Base-by-base conservation (phyloP, 2,113 vertebrate species). In the Dromaius novaehollandiae region DNA sequence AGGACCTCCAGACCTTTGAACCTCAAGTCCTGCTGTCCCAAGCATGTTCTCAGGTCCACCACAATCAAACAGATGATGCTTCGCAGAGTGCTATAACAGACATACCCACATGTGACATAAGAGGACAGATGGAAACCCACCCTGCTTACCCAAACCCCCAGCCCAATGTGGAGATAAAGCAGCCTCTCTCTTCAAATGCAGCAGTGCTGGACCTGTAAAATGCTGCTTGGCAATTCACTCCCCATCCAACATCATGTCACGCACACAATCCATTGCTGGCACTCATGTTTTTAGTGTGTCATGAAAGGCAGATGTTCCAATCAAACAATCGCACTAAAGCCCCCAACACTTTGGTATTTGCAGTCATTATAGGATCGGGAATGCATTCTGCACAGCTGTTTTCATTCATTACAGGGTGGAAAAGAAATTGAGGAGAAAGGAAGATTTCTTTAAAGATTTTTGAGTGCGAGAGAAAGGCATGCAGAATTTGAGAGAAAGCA, bases 251-350 rank as follows among this genome's bases (percentile, higher is more conserved):
- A 8, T 38, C 74, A 5, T 0, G 1, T 44, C 66, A 74, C 2
- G 4, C 69, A 3, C 24, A 9, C 1, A 0, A 73, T 11, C n/a
- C 9, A 3, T 34, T 44, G 16, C 46, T 3, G 6, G 26, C 56
- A 21, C 46, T 58, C 18, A 17, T 24, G 61, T 6, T 77, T 76
- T 83, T 13, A 55, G 17, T 28, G 63, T 48, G 48, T 60, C 0
- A 0, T 38, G 65, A 56, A 75, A 87, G 13, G 60, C 89, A 94
- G 86, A 30, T 65, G 73, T 69, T 19, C 1, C 73, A 36, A 80
- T 56, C n/a, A 80, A 51, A n/a, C 26, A 82, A 24, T 20, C 30
- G 79, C 46, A 12, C 25, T 79, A 71, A 75, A 85, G 22, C 28
- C 56, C 70, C 53, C 56, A 26, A 13, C 46, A 11, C 42, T 60